Conservation (phyloP, 2,797 vertebrate species). For the Eremophila alpestris region DNA sequence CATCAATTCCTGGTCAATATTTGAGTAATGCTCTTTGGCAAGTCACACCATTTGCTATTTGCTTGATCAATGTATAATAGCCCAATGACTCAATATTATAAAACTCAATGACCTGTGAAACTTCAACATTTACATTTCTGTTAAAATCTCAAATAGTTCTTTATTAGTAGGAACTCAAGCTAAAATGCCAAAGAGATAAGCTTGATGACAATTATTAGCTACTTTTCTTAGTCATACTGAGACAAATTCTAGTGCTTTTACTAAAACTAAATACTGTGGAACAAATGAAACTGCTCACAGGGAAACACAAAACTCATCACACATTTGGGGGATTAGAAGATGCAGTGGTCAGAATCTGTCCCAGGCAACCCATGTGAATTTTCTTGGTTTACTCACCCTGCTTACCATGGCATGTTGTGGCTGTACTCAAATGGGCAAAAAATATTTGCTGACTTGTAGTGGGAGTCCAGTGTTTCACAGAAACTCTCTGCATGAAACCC, state of each 20-base stretch:
- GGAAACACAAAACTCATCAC: not conserved
- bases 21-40: conserved; percentile 64
- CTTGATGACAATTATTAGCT: conserved; percentile 52
- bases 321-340: not conserved
- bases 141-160: conserved; percentile 69
- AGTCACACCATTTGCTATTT: conserved; percentile 64
- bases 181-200: conserved; percentile 71
- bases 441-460: not conserved
- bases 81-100: conserved; percentile 67
- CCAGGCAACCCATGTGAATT: not conserved
- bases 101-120: conserved; percentile 76
- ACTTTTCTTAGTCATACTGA: conserved; percentile 40
- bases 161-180: conserved; percentile 66
- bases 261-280: not conserved
- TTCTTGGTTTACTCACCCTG: not conserved
- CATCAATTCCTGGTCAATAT: conserved; percentile 65
- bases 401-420: not conserved
- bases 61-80: conserved; percentile 66
- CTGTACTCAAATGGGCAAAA: not conserved
- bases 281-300: not conserved
- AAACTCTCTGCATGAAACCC: not conserved
- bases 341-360: not conserved
- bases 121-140: conserved; percentile 67
- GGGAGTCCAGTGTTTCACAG: not conserved
- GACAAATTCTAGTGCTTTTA: not conserved